Evolutionary conservation across 2,797 vertebrate genomes (phyloP).

Genomic region (Danio jaintianensis): DNA sequence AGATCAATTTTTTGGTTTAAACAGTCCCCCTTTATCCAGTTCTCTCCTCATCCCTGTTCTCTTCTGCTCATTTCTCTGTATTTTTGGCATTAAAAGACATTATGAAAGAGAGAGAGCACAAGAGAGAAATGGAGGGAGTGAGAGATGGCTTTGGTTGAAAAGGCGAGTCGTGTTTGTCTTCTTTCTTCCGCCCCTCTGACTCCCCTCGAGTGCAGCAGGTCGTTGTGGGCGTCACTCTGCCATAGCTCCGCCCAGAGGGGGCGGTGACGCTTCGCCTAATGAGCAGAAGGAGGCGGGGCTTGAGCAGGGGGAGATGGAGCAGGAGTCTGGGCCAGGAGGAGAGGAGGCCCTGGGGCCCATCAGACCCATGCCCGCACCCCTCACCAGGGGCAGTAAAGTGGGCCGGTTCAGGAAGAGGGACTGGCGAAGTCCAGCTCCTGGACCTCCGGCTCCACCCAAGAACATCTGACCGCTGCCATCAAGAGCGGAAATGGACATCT

Average conservation of each 20-base stretch:
- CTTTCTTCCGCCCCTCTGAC: conserved; percentile 65
- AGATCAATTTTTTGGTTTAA: conserved; percentile 77
- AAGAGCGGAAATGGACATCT: conserved; percentile 86
- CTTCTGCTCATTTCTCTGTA: conserved; percentile 66
- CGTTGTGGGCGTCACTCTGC: conserved; percentile 77
- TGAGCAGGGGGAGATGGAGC: conserved; percentile 80
- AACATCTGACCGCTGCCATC: conserved; percentile 85
- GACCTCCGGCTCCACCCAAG: conserved; percentile 77
- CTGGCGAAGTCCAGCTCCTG: conserved; percentile 77
- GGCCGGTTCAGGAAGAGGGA: conserved; percentile 90
- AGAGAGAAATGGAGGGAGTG: conserved; percentile 71
- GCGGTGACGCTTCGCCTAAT: conserved; percentile 80
- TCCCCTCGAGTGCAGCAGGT: conserved; percentile 60
- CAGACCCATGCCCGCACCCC: conserved; percentile 77
- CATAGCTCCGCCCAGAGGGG: conserved; percentile 83
- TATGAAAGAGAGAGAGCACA: conserved; percentile 61
- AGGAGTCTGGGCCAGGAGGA: conserved; percentile 75
- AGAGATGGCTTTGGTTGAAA: conserved; percentile 84
- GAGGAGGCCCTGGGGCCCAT: conserved; percentile 75
- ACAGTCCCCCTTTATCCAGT: conserved; percentile 65
- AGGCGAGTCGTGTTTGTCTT: conserved; percentile 75
- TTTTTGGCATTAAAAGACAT: conserved; percentile 80
- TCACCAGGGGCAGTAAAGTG: conserved; percentile 81
- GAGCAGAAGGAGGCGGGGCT: conserved; percentile 85
- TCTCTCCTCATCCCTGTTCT: conserved; percentile 73